Base-by-base conservation (phyloP, 2,113 vertebrate species). In the Ceuthmochares aereus region DNA sequence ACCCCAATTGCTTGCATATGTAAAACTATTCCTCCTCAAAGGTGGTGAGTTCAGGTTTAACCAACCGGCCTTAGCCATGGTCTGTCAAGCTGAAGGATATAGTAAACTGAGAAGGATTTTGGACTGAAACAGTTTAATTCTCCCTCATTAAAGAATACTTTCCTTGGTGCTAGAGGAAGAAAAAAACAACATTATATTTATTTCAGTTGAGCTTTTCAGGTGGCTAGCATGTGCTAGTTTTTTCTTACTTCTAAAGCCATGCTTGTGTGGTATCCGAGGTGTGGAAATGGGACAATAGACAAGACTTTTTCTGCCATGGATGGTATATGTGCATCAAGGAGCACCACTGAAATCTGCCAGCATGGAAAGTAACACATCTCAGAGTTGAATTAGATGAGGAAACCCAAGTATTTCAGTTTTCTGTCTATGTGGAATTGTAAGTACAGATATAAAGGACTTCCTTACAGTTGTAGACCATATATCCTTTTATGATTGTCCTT, bases 1-100 rank as follows among this genome's bases (percentile, higher is more conserved):
- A 27, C 9, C 87, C n/a, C 0, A 0, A 54, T 27, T 42, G 13
- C 51, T 66, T 54, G 82, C 32, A 40, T 1, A 0, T 25, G 69
- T 63, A 15, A 64, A 94, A 43, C 34, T 75, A 12, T 55, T 73
- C 16, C 40, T 83, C 89, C 30, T 36, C 51, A 18, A 58, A 59
- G 73, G 25, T 80, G 51, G 7, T 30, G 54, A 52, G n/a, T 79
- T 69, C 74, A 62, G n/a, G 20, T 49, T 15, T 42, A 90, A 47
- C 34, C 63, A 74, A 0, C 63, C 40, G 72, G 22, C 45, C 62
- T 45, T 76, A 54, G 8, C 7, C 2, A 0, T 54, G 15, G 2
- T 19, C 73, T 78, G 30, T 29, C 4, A 4, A 69, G 40, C 54
- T 73, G 27, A 49, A 67, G 43, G 18, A 25, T 75, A 21, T 5